Evolutionary conservation across 2,113 vertebrate genomes (phyloP).

Genomic region (Thunnus thynnus): DNA sequence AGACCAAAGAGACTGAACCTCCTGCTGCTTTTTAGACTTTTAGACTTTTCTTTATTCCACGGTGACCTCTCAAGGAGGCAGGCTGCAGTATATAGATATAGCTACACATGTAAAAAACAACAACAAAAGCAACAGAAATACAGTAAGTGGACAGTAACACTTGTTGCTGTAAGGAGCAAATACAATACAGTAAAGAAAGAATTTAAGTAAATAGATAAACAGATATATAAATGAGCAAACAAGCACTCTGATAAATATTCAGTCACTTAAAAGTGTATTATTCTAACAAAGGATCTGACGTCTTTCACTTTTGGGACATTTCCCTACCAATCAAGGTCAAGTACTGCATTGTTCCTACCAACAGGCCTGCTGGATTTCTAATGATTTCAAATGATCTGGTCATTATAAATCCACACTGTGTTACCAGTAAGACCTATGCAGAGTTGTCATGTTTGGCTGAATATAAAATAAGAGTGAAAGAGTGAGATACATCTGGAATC

Average conservation of each 20-base stretch:
- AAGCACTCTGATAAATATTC: background rate
- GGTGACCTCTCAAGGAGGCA: background rate
- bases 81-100: background rate
- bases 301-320: no score
- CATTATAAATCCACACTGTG: no score
- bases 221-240: background rate
- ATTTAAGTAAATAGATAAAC: background rate
- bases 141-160: background rate
- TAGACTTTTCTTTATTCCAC: conserved; percentile 23
- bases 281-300: background rate
- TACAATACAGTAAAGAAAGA: background rate
- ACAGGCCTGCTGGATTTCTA: no score
- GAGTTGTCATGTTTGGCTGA: no score
- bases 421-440: no score
- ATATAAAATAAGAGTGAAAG: no score
- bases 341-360: no score
- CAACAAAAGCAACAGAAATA: background rate
- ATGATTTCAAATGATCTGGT: no score
- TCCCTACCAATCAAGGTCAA: no score
- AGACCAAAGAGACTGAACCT: conserved; percentile 35
- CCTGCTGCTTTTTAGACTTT: conserved; percentile 24
- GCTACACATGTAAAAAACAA: background rate
- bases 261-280: background rate
- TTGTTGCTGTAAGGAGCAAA: background rate
- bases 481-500: no score